Evolutionary conservation across 2,888 invertebrate species (phyloP).

Genomic region (Dendrolimus houi): DNA sequence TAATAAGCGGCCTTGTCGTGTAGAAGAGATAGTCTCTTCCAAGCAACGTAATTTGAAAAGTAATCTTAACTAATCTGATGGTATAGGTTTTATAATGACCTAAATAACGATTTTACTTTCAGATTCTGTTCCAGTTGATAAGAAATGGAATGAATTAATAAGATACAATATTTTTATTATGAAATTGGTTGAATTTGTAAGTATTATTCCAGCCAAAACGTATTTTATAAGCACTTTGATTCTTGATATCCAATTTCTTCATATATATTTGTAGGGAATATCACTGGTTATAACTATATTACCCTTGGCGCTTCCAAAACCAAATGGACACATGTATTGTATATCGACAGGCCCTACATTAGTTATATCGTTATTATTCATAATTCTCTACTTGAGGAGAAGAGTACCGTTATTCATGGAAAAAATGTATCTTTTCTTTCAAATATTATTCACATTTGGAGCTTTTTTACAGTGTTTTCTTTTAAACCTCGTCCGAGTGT

Average conservation of each 20-base stretch:
- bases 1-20: too few relatives aligned
- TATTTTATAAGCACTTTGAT: slow-evolving; percentile 9
- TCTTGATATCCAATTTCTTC: slow-evolving; percentile 10
- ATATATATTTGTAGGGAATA: slow-evolving; percentile 41
- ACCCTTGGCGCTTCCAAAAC: slow-evolving; percentile 43
- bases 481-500: slow-evolving; percentile 52
- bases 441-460: slow-evolving; percentile 67
- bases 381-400: slow-evolving; percentile 55
- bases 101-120: slow-evolving; percentile 16
- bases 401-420: slow-evolving; percentile 67
- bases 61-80: background rate
- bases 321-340: slow-evolving; percentile 67
- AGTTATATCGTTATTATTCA: slow-evolving; percentile 56
- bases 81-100: background rate
- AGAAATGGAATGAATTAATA: slow-evolving; percentile 62
- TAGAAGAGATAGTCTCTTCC: too few relatives aligned
- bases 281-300: slow-evolving; percentile 45
- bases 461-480: slow-evolving; percentile 66
- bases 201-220: slow-evolving; percentile 24
- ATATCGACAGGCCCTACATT: slow-evolving; percentile 62
- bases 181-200: slow-evolving; percentile 69
- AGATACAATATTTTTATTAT: slow-evolving; percentile 67
- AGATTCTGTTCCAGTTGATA: slow-evolving; percentile 67
- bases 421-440: slow-evolving; percentile 69
- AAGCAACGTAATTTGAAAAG: too few relatives aligned